Evolutionary conservation across 2,888 invertebrate genomes (phyloP), one percentile per base, ranked within the genome.

Genomic region (Octonoba sinensis): DNA sequence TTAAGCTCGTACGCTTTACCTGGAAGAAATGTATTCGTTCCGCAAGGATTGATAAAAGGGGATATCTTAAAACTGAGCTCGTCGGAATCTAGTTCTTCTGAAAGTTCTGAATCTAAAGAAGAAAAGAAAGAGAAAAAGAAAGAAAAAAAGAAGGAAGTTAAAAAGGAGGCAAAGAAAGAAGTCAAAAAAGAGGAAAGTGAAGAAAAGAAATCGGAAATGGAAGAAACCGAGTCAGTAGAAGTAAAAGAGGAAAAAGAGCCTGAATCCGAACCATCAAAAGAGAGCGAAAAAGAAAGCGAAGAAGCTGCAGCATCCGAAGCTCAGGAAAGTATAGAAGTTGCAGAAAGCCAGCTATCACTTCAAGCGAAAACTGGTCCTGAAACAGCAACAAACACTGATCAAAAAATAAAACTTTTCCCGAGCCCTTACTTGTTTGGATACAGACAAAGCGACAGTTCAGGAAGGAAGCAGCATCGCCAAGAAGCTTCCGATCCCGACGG

Each of bases 1-100:
- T 36, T 69, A 47, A 67, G 67, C 6, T 54, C 69, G 8, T 59
- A 62, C 18, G 73, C 79, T 16, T 16, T 56, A 11, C 59, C 18
- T 6, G 70, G 24, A 22, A 36, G n/a, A n/a, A 49, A 36, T 12
- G 67, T 47, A n/a, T 18, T 51, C 6, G 20, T 47, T 12, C 78
- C 78, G 6, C 49, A 65, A n/a, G 6, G 22, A 0, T 16, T 24
- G 16, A 65, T 22, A 15, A 54, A 22, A 24, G 51, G 27, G 54
- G 44, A 54, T 13, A n/a, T 16, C n/a, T 44, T 44, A 6, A 6
- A 12, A 18, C 2, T 12, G 8, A 66, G 64, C 18, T 65, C 46
- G 16, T 77, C 72, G 47, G 60, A 57, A 46, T 81, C 79, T 1
- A 74, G 73, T 54, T 81, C 79, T 11, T 73, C 79, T 1, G 79